Evolutionary conservation across 2,888 invertebrate genomes (phyloP), one percentile per base, ranked within the genome.

Genomic region (Onchidella celtica): DNA sequence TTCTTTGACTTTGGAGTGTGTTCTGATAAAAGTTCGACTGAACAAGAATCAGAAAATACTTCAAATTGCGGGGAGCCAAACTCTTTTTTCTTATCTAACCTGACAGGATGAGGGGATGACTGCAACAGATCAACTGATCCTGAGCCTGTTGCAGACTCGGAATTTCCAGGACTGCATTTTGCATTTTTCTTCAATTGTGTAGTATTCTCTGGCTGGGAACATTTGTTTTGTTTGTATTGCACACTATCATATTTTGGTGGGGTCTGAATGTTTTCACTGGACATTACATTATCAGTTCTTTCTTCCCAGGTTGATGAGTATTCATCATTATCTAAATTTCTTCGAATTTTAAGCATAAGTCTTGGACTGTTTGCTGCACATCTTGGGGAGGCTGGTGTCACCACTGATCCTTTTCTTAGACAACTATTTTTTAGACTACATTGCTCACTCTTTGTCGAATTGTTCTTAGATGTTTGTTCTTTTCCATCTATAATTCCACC

Each of bases 261-360:
- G n/a, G n/a, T n/a, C n/a, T n/a, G n/a, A n/a, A n/a, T n/a, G n/a
- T n/a, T n/a, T n/a, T n/a, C n/a, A n/a, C n/a, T n/a, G n/a, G n/a
- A 65, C 3, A 3, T 29, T 65, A 2, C 11, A 32, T 65, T 29
- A 40, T 38, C 38, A 65, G 63, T 32, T 0, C 40, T 38, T 40
- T 79, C 79, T 61, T 79, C 72, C n/a, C 70, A 27, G 9, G 57
- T 65, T 14, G 79, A 79, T 36, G 79, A 65, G 34, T 38, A 79
- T 36, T 34, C 69, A 29, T 66, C 57, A 70, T 72, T 66, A 27
- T 65, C 38, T 55, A 66, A 21, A 4, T 36, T 17, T 57, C 66
- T 73, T 6, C 24, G 17, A 32, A 79, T 70, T 29, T 73, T 73
- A 3, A 79, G 36, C 27, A 29, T 66, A 17, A 79, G 61, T 24